A percentile compares a stretch with the other conserved stretches of the same genome.
phyloP scores from a whole-genome alignment of 2,888 invertebrate species.

The Brachyopa scutellaris region DNA sequence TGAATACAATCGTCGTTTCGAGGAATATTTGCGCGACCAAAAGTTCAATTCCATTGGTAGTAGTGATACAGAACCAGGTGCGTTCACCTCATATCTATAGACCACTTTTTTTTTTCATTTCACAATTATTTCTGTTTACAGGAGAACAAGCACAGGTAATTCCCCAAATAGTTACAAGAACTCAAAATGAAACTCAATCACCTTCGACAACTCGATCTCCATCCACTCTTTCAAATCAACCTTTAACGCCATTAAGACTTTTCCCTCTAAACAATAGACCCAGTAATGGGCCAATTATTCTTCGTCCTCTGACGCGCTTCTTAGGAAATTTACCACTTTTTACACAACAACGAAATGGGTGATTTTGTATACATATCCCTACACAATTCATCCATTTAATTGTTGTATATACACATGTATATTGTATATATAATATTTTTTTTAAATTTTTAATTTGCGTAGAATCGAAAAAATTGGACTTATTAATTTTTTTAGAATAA shows the following conservation, averaged over 20 bases:
- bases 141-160: conserved; percentile 71
- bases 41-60: conserved; percentile 74
- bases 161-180: conserved; percentile 42
- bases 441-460: background rate
- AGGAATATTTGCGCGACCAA: conserved; percentile 77
- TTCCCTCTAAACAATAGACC: conserved; percentile 34
- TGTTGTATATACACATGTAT: conserved; percentile 7
- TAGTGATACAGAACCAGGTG: conserved; percentile 53
- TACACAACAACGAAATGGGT: conserved; percentile 44
- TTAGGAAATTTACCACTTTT: conserved; percentile 63
- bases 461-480: background rate
- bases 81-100: background rate
- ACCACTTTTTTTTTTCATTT: background rate
- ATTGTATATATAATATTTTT: background rate
- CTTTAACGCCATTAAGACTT: conserved; percentile 57
- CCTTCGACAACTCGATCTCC: conserved; percentile 52
- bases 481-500: background rate
- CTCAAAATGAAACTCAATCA: conserved; percentile 42
- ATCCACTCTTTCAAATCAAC: conserved; percentile 43
- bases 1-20: conserved; percentile 84
- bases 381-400: background rate
- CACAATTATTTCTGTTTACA: conserved; percentile 2
- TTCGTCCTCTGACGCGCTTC: conserved; percentile 61
- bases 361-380: conserved; percentile 19
- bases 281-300: conserved; percentile 42